phyloP scores from a whole-genome alignment of 2,113 vertebrate species.

The Crotophaga sulcirostris region DNA sequence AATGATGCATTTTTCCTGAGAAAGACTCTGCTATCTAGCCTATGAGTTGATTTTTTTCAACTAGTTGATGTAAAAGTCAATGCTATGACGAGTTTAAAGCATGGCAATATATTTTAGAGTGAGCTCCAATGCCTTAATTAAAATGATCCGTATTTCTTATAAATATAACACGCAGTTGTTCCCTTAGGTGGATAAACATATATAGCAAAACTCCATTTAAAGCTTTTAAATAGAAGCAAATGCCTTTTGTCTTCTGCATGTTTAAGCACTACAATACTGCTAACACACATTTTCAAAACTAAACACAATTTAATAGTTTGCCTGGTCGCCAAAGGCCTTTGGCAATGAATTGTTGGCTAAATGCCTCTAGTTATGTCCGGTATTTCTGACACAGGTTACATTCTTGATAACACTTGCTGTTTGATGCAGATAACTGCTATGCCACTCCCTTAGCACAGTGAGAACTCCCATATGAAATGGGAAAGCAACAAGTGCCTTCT shows the following conservation, averaged over 20 bases:
- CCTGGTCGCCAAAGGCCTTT: not conserved
- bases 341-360: not conserved
- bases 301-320: not conserved
- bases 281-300: not conserved
- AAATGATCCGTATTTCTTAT: not conserved
- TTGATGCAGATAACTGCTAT: slow-evolving; percentile 6
- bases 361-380: not conserved
- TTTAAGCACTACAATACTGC: not conserved
- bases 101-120: not conserved
- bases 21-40: not conserved
- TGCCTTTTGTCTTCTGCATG: not conserved
- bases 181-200: not conserved
- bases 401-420: not conserved
- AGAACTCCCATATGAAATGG: not conserved
- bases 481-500: not conserved
- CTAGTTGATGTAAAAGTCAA: not conserved
- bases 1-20: not conserved
- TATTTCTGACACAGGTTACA: not conserved
- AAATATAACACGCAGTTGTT: not conserved
- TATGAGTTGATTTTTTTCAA: not conserved
- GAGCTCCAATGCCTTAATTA: not conserved
- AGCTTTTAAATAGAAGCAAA: not conserved
- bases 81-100: not conserved
- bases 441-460: not conserved
- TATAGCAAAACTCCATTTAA: not conserved